Percentiles rank a stretch among this genome's conserved stretches.
Evolutionary conservation across 2,113 vertebrate genomes (phyloP).

Genomic region (Cisticola juncidis): DNA sequence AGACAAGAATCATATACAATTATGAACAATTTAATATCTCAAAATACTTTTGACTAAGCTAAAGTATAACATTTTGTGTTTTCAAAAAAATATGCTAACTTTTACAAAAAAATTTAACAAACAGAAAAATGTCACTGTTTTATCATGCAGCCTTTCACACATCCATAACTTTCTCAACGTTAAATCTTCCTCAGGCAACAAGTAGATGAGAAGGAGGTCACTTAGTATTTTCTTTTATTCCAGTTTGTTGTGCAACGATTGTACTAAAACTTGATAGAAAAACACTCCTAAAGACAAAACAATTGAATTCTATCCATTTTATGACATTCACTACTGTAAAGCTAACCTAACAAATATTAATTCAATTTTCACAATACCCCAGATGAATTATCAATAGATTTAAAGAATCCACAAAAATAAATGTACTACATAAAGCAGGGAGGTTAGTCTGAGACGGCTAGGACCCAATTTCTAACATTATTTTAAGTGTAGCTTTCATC

Average conservation of each 20-base stretch:
- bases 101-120: background rate
- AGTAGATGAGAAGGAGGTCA: fast-evolving
- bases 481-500: background rate
- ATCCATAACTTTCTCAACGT: background rate
- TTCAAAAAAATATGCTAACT: background rate
- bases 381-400: background rate
- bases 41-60: background rate
- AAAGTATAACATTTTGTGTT: background rate
- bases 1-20: background rate
- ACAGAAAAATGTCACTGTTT: background rate
- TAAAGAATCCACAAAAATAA: background rate
- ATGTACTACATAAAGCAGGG: background rate
- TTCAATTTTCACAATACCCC: background rate
- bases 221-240: background rate
- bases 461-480: background rate
- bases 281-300: background rate
- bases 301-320: background rate
- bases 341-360: background rate
- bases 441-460: background rate
- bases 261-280: background rate
- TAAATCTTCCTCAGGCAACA: background rate
- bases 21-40: background rate
- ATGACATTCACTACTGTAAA: background rate
- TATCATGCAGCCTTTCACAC: background rate
- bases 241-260: background rate